Percentiles rank a stretch among this genome's conserved stretches.
Evolutionary conservation across 1,140 invertebrate species (phyloP).

Genomic region (Atta cephalotes): DNA sequence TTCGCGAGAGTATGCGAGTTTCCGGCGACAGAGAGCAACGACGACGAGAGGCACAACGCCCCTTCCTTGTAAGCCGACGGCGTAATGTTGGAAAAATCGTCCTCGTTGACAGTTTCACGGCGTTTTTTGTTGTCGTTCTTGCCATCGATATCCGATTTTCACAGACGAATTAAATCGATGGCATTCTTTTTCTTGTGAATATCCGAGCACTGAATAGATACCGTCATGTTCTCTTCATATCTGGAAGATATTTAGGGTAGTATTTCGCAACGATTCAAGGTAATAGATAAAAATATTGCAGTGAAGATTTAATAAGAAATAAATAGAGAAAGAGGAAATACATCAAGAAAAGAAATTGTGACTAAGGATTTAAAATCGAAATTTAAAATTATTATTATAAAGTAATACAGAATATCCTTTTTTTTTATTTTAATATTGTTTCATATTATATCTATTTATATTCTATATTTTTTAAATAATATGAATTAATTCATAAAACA

Average conservation of each 20-base stretch:
- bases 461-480: not conserved
- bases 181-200: not conserved
- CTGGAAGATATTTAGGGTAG: not conserved
- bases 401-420: not conserved
- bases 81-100: conserved; percentile 44
- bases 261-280: not conserved
- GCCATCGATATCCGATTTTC: conserved; percentile 9
- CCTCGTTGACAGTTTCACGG: conserved; percentile 19
- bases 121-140: not conserved
- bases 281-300: not conserved
- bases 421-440: not conserved
- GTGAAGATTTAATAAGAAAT: not conserved
- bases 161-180: conserved; percentile 24
- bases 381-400: not conserved
- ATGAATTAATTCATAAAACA: not conserved
- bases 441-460: not conserved
- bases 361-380: not conserved
- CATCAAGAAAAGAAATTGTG: no score
- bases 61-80: conserved; percentile 51
- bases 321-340: no score
- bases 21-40: not conserved
- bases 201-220: not conserved
- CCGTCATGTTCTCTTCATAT: not conserved
- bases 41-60: conserved; percentile 47
- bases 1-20: conserved; percentile 30